These are phyloP conservation scores for Eupithecia vulgata DNA, from an alignment of 2,888 invertebrate genomes.

Conservation along the genomic window DNA sequence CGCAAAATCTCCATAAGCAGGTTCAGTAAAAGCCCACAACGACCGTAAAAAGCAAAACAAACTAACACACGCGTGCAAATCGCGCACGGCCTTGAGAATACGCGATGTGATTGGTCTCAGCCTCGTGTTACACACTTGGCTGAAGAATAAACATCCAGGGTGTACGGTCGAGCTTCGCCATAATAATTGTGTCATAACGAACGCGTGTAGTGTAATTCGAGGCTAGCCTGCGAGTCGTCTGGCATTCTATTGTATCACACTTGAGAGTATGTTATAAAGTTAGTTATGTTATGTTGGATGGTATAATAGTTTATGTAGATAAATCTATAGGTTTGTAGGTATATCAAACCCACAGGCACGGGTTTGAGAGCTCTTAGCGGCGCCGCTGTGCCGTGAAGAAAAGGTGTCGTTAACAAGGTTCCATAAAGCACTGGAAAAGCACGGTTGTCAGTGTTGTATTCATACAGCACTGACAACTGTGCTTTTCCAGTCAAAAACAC, in stretches of 20 bases:
- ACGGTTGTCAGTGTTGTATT: too few relatives aligned
- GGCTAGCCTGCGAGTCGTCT: not conserved
- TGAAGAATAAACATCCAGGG: constrained; percentile 8
- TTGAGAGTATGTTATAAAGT: not conserved
- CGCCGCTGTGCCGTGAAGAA: too few relatives aligned
- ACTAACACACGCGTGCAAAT: constrained; percentile 13
- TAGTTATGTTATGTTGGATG: not conserved
- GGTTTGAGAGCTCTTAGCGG: too few relatives aligned
- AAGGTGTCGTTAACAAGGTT: too few relatives aligned
- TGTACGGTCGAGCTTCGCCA: constrained; percentile 23
- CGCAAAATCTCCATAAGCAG: constrained; percentile 2
- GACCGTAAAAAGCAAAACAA: constrained; percentile 25
- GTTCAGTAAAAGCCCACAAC: constrained; percentile 13
- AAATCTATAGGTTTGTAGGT: too few relatives aligned
- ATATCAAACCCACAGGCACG: too few relatives aligned
- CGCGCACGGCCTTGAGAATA: constrained; percentile 23
- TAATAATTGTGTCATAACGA: constrained; percentile 8
- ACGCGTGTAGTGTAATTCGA: not conserved
- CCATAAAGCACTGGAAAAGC: too few relatives aligned
- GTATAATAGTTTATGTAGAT: not conserved
- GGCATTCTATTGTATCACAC: not conserved
- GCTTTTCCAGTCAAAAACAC: too few relatives aligned
- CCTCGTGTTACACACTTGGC: constrained; percentile 8
- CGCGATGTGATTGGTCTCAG: constrained; percentile 26
- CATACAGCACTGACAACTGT: too few relatives aligned